A percentile compares a stretch with the other conserved stretches of the same genome.
phyloP scores from a whole-genome alignment of 2,888 invertebrate species.

The Cinara cedri region DNA sequence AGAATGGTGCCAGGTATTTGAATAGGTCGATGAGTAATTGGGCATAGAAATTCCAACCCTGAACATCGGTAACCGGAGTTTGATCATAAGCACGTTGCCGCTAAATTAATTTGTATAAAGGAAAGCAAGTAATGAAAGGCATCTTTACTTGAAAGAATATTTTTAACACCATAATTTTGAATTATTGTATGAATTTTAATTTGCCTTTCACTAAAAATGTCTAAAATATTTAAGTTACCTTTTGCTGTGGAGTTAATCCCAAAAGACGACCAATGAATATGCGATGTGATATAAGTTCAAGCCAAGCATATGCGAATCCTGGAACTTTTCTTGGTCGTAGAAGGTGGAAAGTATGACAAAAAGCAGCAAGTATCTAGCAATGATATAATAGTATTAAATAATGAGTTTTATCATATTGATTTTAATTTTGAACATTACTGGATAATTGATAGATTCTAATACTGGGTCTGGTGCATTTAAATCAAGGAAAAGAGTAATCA shows the following conservation, averaged over 20 bases:
- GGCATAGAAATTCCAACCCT: constrained; percentile 95
- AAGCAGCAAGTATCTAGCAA: constrained; percentile 82
- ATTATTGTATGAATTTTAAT: background rate
- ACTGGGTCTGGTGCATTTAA: constrained; percentile 92
- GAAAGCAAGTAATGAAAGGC: constrained; percentile 34
- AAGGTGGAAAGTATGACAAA: constrained; percentile 93
- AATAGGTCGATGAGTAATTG: constrained; percentile 94
- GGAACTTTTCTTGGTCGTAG: constrained; percentile 91
- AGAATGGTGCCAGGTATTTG: constrained; percentile 94
- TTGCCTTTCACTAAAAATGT: constrained; percentile 7
- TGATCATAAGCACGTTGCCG: constrained; percentile 44
- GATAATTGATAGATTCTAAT: constrained; percentile 92
- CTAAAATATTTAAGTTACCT: constrained; percentile 65
- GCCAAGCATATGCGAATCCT: constrained; percentile 97
- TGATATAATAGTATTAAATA: constrained; percentile 58
- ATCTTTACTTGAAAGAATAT: background rate
- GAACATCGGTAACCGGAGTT: constrained; percentile 62
- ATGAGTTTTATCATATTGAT: constrained; percentile 62
- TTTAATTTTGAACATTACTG: constrained; percentile 8
- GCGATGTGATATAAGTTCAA: constrained; percentile 95
- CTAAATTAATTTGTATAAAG: constrained; percentile 27
- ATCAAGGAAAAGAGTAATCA: constrained; percentile 95
- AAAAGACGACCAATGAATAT: constrained; percentile 93
- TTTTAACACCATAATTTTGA: background rate
- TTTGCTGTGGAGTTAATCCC: constrained; percentile 88